These are phyloP conservation scores for fruit fly (Drosophila melanogaster) DNA, from an alignment of 1,140 invertebrate species.

Conservation along the genomic window DNA sequence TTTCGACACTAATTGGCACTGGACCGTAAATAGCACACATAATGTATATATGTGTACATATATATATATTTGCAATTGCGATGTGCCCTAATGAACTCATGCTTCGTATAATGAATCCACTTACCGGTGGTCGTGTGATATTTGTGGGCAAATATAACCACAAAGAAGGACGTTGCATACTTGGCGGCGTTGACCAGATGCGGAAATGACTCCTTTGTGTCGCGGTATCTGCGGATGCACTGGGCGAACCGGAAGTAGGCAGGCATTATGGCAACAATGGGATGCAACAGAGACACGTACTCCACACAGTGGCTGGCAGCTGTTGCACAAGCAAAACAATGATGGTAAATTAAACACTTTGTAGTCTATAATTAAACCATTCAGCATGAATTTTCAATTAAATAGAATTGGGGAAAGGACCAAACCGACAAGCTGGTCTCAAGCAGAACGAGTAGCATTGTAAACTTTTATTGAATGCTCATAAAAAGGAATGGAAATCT, in stretches of 20 bases:
- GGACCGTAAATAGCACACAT: slow-evolving; percentile 57
- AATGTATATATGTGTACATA: slow-evolving; percentile 9
- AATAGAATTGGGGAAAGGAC: neutral
- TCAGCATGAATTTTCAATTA: neutral
- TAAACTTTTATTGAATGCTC: neutral
- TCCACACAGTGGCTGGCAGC: slow-evolving; percentile 87
- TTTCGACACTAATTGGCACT: slow-evolving; percentile 64
- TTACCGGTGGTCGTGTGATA: slow-evolving; percentile 78
- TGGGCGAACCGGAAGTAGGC: slow-evolving; percentile 99
- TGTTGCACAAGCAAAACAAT: slow-evolving; percentile 58
- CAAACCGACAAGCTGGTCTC: neutral
- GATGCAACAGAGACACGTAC: slow-evolving; percentile 88
- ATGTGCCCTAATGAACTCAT: slow-evolving; percentile 1
- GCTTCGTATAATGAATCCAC: slow-evolving; percentile 29
- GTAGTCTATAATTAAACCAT: neutral
- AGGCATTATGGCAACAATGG: slow-evolving; percentile 95
- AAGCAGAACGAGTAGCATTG: too few species aligned
- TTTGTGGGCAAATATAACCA: slow-evolving; percentile 83
- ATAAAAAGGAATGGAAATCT: neutral
- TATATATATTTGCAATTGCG: slow-evolving; percentile 15
- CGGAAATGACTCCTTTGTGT: slow-evolving; percentile 95
- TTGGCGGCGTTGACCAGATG: slow-evolving; percentile 96
- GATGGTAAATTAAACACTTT: slow-evolving; percentile 4
- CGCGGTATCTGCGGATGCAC: slow-evolving; percentile 96
- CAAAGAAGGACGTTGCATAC: slow-evolving; percentile 84